phyloP scores from a whole-genome alignment of 2,888 invertebrate genomes.

The Ischnus inquisitorius region DNA sequence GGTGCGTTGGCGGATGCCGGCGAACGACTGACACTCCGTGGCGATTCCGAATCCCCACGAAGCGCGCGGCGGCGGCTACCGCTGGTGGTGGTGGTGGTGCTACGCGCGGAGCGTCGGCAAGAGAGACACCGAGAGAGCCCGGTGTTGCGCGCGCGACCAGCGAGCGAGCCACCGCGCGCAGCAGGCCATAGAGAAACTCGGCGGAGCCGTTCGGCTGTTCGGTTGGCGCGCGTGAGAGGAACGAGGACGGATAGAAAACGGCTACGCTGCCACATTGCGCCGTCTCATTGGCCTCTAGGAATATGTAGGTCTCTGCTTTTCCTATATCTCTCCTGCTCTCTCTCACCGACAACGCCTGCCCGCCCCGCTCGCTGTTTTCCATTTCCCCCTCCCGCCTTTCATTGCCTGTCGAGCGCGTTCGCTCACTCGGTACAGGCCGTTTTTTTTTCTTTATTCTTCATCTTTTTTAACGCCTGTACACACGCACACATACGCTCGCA shows the following conservation, averaged over 20 bases:
- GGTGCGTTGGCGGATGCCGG: conserved; percentile 76
- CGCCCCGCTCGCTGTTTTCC: conserved; percentile 49
- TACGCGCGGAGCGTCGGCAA: conserved; percentile 56
- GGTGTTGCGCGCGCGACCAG: conserved; percentile 42
- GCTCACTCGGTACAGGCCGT: conserved; percentile 20
- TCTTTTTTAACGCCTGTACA: conserved; percentile 34
- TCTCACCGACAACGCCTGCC: conserved; percentile 66
- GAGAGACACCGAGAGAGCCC: conserved; percentile 33
- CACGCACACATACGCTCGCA: conserved; percentile 30
- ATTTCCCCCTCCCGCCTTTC: conserved; percentile 21
- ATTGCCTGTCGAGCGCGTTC: conserved; percentile 19
- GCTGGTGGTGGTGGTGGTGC: conserved; percentile 26
- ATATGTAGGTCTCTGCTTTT: conserved; percentile 81
- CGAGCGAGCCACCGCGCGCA: conserved; percentile 40
- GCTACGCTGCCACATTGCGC: conserved; percentile 83
- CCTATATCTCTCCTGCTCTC: conserved; percentile 52
- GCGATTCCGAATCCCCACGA: conserved; percentile 64
- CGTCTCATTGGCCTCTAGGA: conserved; percentile 84
- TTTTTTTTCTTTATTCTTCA: conserved; percentile 39
- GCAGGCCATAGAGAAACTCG: conserved; percentile 52
- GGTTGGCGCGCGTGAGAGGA: conserved; percentile 43
- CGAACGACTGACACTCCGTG: conserved; percentile 77
- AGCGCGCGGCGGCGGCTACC: conserved; percentile 60
- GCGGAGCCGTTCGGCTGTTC: conserved; percentile 8
- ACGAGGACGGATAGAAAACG: conserved; percentile 39